Conservation (phyloP, 2,797 vertebrate species). For the Catostomus latipinnis region DNA sequence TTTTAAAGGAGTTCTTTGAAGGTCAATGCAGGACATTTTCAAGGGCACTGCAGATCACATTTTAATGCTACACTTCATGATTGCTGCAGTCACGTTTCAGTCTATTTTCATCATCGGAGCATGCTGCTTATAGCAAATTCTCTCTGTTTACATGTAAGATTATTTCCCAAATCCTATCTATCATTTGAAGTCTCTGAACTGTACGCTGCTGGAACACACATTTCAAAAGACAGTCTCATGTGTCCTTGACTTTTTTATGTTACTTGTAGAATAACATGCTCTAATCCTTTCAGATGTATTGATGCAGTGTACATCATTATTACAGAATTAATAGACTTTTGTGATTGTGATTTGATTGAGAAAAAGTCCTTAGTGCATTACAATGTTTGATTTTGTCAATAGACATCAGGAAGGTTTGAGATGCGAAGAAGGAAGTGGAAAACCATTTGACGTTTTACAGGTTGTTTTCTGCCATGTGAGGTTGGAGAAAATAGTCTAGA, state of each 20-base stretch:
- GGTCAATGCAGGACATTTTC: background rate
- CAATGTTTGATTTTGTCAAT: constrained; percentile 3
- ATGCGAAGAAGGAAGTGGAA: background rate
- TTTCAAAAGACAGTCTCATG: constrained; percentile 17
- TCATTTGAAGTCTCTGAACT: background rate
- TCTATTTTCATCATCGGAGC: background rate
- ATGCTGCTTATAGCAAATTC: constrained; percentile 16
- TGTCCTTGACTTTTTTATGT: constrained; percentile 15
- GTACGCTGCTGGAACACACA: background rate
- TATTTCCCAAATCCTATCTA: constrained; percentile 31
- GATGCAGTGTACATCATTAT: constrained; percentile 23
- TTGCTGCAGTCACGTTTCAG: constrained; percentile 22
- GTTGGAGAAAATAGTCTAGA: background rate
- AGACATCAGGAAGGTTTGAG: background rate
- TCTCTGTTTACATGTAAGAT: constrained; percentile 36
- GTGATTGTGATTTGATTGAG: background rate
- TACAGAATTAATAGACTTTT: constrained; percentile 19
- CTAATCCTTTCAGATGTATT: constrained; percentile 17
- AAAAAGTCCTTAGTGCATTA: background rate
- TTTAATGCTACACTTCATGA: constrained; percentile 7
- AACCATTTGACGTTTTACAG: background rate
- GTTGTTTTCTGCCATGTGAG: background rate
- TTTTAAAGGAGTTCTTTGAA: constrained; percentile 28
- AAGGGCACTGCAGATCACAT: background rate
- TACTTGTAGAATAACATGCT: constrained; percentile 1